phyloP scores from a whole-genome alignment of 2,888 invertebrate genomes.

The Tipula vernalis region DNA sequence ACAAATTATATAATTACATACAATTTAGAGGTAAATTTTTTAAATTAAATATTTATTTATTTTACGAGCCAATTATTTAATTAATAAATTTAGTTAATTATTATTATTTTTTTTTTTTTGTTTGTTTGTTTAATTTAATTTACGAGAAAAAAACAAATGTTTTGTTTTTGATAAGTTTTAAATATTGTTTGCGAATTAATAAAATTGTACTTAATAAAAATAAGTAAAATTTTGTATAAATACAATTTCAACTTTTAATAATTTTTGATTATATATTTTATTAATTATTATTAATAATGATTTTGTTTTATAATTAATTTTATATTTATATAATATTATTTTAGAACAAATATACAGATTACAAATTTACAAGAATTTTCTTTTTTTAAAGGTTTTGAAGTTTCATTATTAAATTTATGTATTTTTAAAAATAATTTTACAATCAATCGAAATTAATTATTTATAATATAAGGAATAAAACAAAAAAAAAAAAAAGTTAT shows the following conservation, averaged over 20 bases:
- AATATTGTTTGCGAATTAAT: not conserved
- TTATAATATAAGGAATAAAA: not conserved
- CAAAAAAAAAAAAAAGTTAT: not conserved
- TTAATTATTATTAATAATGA: not conserved
- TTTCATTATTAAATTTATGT: not conserved
- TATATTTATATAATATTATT: not conserved
- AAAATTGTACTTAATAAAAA: not conserved
- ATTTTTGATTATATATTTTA: not conserved
- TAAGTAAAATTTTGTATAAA: not conserved
- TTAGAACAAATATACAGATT: slow-evolving; percentile 4
- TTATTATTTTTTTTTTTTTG: too few species aligned
- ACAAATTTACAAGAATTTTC: not conserved
- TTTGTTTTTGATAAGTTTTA: not conserved
- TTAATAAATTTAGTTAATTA: not conserved
- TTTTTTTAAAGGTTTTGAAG: not conserved
- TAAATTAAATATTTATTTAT: not conserved
- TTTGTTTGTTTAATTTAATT: not conserved
- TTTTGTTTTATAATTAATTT: not conserved
- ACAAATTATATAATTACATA: not conserved
- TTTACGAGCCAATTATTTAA: not conserved
- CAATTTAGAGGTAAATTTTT: not conserved
- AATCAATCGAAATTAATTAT: not conserved
- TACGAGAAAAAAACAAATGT: not conserved
- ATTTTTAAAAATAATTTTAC: not conserved
- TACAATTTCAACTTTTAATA: not conserved